Conservation (phyloP, 2,888 invertebrate genomes). For the Hecatera dysodea region DNA sequence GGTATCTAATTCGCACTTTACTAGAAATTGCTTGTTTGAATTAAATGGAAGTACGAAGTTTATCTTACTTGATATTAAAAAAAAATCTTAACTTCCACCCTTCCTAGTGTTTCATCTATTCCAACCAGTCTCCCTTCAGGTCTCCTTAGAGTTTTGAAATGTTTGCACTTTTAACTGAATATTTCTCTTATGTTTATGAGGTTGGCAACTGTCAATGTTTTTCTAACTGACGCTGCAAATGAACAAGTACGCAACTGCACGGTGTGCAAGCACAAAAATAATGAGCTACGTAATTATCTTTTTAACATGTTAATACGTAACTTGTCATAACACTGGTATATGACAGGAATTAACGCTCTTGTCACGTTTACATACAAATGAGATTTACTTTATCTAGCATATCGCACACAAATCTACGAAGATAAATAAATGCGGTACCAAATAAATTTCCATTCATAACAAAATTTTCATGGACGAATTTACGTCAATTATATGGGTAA, state of each 20-base stretch:
- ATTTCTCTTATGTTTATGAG: constrained; percentile 2
- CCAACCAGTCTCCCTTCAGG: too few relatives aligned
- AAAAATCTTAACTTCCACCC: too few relatives aligned
- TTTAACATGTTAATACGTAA: constrained; percentile 19
- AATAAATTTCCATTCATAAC: constrained; percentile 72
- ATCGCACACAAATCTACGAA: constrained; percentile 58
- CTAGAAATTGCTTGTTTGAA: not conserved
- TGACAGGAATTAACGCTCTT: constrained; percentile 39
- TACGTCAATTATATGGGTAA: constrained; percentile 20
- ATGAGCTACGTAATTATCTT: constrained; percentile 31
- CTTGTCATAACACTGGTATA: constrained; percentile 22
- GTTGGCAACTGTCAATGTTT: constrained; percentile 9
- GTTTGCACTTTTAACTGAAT: too few relatives aligned
- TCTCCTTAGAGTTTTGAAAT: too few relatives aligned
- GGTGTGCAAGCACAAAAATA: constrained; percentile 41
- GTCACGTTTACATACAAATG: constrained; percentile 64
- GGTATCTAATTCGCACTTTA: not conserved
- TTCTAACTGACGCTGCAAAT: constrained; percentile 12
- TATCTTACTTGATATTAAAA: too few relatives aligned
- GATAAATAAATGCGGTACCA: constrained; percentile 58
- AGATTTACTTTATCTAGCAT: constrained; percentile 62
- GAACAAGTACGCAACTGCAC: constrained; percentile 42
- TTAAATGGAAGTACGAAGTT: not conserved
- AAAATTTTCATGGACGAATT: constrained; percentile 46
- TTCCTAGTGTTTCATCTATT: too few relatives aligned